A percentile compares a stretch with the other conserved stretches of the same genome.
Conservation (phyloP, 2,797 vertebrate species). For the Gymnothorax javanicus region DNA sequence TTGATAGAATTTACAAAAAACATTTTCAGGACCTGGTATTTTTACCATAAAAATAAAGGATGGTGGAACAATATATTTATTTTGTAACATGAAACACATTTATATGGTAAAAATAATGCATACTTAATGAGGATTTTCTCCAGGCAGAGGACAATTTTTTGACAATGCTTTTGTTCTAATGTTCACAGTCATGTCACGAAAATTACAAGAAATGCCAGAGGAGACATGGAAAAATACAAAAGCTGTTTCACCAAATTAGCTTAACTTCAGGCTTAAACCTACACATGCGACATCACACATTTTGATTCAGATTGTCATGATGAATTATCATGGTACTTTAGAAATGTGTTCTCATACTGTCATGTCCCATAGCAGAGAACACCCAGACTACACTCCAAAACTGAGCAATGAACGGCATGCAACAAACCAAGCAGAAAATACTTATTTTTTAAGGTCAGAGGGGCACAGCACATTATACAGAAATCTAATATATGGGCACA, state of each 20-base stretch:
- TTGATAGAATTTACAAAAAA: not conserved
- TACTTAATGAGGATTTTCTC: not conserved
- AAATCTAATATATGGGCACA: not conserved
- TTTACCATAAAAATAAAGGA: not conserved
- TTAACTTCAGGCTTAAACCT: not conserved
- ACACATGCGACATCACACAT: not conserved
- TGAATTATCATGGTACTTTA: not conserved
- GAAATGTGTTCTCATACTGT: not conserved
- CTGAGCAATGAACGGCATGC: not conserved
- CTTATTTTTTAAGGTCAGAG: not conserved
- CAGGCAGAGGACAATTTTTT: not conserved
- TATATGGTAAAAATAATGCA: not conserved
- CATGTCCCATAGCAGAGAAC: not conserved
- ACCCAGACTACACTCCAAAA: not conserved
- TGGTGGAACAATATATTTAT: not conserved
- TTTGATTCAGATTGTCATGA: not conserved
- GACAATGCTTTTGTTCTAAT: not conserved
- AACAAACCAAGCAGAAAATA: not conserved
- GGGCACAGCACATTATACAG: not conserved
- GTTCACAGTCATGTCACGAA: not conserved
- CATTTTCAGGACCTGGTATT: not conserved
- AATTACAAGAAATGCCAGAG: not conserved
- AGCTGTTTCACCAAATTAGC: not conserved
- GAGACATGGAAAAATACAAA: not conserved
- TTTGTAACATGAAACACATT: not conserved